Evolutionary conservation across 2,113 vertebrate genomes (phyloP), one percentile per base, ranked within the genome.

Genomic region (Myiozetetes cayanensis): DNA sequence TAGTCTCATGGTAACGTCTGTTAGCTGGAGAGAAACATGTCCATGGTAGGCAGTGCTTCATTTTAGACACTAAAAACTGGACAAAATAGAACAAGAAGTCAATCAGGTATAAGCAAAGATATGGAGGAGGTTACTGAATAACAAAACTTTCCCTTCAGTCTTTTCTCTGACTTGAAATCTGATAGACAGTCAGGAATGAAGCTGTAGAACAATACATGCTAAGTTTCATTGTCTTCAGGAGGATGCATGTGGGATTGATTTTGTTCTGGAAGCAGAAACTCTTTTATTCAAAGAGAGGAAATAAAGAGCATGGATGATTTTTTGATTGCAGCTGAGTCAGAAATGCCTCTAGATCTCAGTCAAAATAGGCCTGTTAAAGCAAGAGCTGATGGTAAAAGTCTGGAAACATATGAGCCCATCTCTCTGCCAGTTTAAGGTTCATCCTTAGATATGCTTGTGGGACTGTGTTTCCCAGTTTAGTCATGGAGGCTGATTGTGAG

Each of bases 251-350:
- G 61, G 93, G 85, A 88, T 31, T 90, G 19, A 66, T 52, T 95
- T 93, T 89, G 47, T 71, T 76, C 55, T 91, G 59, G 78, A 96
- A 94, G 79, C 67, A 93, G 73, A 91, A 95, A 77, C 43, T 50
- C 56, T 59, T 86, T 75, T 73, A 88, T 86, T 94, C 47, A 71
- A 50, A 95, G 50, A 83, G 16, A 63, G 55, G 39, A 93, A 94
- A 93, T 91, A 91, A 91, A 80, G 59, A 83, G 5, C 41, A 66
- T 43, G 52, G 81, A 61, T 67, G 33, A 66, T 63, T 77, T 94
- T 90, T 79, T 95, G 53, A 71, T 74, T 91, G 63, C 5, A 8
- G 37, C 46, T 92, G 79, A 95, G 67, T 90, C 67, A 96, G 82
- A 90, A 90, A 90, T 63, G 31, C 80, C 89, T 83, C 53, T 39